phyloP scores from a whole-genome alignment of 2,888 invertebrate species.

The Ashinkailepas kermadecensis region DNA sequence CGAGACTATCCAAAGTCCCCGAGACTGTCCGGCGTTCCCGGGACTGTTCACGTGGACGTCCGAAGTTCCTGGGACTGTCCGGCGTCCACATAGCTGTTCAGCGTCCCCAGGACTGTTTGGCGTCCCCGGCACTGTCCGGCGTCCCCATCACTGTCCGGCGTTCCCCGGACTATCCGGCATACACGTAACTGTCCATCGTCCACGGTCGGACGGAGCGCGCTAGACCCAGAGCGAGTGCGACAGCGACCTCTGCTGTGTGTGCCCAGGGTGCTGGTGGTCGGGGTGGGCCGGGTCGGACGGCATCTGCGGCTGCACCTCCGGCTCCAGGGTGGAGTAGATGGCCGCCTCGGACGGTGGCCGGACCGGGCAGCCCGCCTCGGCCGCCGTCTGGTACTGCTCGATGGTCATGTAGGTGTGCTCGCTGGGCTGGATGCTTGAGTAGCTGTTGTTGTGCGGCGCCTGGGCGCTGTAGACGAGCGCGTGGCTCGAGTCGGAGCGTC shows the following conservation, averaged over 20 bases:
- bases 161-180: too few species aligned
- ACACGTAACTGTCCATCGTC: too few species aligned
- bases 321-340: constrained; percentile 18
- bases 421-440: constrained; percentile 32
- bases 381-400: constrained; percentile 25
- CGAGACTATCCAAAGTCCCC: too few species aligned
- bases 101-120: too few species aligned
- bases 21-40: too few species aligned
- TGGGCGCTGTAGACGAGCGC: constrained; percentile 29
- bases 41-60: too few species aligned
- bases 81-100: too few species aligned
- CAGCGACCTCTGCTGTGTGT: not conserved
- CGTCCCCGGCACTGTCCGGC: too few species aligned
- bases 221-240: constrained; percentile 21
- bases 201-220: not conserved
- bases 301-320: constrained; percentile 17
- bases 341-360: not conserved
- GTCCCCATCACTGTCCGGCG: too few species aligned
- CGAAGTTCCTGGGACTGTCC: too few species aligned
- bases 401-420: constrained; percentile 34
- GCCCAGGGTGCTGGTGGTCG: not conserved
- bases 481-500: constrained; percentile 27
- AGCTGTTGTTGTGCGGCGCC: constrained; percentile 32
- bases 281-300: not conserved
- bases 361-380: not conserved